Evolutionary conservation across 2,797 vertebrate genomes (phyloP).

Genomic region (Amphiprion clarkii): DNA sequence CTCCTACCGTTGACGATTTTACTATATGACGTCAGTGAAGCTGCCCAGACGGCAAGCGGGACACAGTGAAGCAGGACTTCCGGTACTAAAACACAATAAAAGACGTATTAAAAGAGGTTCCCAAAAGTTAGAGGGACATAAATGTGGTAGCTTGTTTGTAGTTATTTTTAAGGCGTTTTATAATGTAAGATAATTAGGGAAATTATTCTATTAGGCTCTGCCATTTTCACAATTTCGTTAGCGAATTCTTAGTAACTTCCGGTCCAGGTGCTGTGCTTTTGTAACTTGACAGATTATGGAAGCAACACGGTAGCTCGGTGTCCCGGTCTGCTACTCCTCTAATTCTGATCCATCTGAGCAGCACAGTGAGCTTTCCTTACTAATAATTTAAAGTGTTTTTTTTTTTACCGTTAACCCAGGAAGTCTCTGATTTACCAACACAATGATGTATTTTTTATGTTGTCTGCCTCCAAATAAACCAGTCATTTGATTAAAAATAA

Average conservation of each 20-base stretch:
- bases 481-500: no score
- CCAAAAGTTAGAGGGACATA: neutral
- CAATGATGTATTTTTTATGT: no score
- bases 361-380: neutral
- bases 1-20: constrained; percentile 22
- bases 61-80: neutral
- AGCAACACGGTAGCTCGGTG: constrained; percentile 11
- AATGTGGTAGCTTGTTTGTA: neutral
- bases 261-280: constrained; percentile 1
- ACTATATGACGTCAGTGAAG: constrained; percentile 64
- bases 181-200: no score
- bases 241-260: neutral
- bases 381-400: no score
- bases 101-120: fast-evolving
- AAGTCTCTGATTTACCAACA: neutral
- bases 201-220: no score
- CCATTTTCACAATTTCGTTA: fast-evolving
- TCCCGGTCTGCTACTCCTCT: neutral
- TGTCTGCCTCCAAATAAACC: no score
- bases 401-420: neutral
- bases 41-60: constrained; percentile 22
- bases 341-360: neutral
- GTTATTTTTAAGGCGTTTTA: no score
- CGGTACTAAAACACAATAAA: constrained; percentile 35
- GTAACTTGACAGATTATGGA: constrained; percentile 5